Percentiles rank a stretch among this genome's conserved stretches.
Evolutionary conservation across 2,113 vertebrate genomes (phyloP).

Genomic region (Nothoprocta perdicaria): DNA sequence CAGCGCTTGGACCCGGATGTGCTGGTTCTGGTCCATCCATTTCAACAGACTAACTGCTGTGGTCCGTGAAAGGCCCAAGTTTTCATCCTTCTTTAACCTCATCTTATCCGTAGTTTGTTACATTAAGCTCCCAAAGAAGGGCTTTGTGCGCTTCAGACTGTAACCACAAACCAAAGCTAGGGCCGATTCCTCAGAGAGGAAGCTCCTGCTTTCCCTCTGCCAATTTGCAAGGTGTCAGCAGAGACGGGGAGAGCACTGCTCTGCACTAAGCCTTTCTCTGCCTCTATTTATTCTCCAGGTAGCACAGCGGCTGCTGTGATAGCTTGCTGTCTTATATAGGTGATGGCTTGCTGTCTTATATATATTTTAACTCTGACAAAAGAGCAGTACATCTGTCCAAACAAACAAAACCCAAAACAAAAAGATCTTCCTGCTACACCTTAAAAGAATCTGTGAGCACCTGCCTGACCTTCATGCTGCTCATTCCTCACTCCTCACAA

Average conservation of each 20-base stretch:
- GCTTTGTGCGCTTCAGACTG: not conserved
- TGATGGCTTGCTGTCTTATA: not conserved
- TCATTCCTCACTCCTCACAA: not conserved
- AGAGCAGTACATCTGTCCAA: not conserved
- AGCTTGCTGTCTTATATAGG: not conserved
- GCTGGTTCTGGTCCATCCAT: not conserved
- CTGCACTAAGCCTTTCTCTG: not conserved
- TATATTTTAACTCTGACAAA: not conserved
- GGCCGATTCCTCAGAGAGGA: not conserved
- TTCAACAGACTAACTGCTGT: not conserved
- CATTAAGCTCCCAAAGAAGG: not conserved
- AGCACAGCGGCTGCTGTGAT: not conserved
- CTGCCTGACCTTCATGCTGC: constrained; percentile 9
- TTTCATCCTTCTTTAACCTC: not conserved
- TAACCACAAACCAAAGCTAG: constrained; percentile 34
- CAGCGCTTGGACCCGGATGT: not conserved
- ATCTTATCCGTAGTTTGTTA: not conserved
- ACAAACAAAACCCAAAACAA: not conserved
- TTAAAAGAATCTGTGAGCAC: not conserved
- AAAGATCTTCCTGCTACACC: not conserved
- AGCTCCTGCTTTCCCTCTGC: constrained; percentile 15
- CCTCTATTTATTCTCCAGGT: not conserved
- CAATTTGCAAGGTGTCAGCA: not conserved
- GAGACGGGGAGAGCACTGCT: not conserved
- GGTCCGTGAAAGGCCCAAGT: not conserved